These are phyloP conservation scores for Toxonevra muliebris DNA, from an alignment of 2,888 invertebrate species.

Conservation along the genomic window DNA sequence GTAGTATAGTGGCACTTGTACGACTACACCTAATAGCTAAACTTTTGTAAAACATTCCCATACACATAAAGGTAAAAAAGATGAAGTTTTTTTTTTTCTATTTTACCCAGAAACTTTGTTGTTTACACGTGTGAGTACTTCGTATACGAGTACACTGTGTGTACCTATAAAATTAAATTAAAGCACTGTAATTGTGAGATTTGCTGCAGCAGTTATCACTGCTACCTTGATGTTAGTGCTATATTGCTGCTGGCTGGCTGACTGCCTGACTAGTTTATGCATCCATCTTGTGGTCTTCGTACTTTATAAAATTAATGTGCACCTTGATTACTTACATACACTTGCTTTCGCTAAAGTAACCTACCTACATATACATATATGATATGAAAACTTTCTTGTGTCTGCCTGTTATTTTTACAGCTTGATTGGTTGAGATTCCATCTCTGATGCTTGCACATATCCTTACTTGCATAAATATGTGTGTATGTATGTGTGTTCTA, in stretches of 20 bases:
- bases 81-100: background rate
- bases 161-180: slow-evolving; percentile 27
- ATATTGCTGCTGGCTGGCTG: background rate
- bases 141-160: too few relatives aligned
- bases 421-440: slow-evolving; percentile 26
- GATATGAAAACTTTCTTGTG: slow-evolving; percentile 2
- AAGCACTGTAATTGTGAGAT: slow-evolving; percentile 20
- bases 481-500: slow-evolving; percentile 3
- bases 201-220: slow-evolving; percentile 13
- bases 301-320: slow-evolving; percentile 32
- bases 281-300: background rate
- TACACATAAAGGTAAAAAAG: slow-evolving; percentile 4
- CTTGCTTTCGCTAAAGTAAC: background rate
- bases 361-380: background rate
- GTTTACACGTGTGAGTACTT: too few relatives aligned
- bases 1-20: too few relatives aligned
- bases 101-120: too few relatives aligned
- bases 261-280: too few relatives aligned
- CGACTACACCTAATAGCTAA: too few relatives aligned
- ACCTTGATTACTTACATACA: slow-evolving; percentile 21
- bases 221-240: background rate
- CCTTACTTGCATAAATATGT: background rate
- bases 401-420: slow-evolving; percentile 12
- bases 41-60: background rate
- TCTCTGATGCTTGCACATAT: background rate